Conservation (phyloP, 30 jellyfish, hydroid and myxozoan species). For the Morbakka virulenta region DNA sequence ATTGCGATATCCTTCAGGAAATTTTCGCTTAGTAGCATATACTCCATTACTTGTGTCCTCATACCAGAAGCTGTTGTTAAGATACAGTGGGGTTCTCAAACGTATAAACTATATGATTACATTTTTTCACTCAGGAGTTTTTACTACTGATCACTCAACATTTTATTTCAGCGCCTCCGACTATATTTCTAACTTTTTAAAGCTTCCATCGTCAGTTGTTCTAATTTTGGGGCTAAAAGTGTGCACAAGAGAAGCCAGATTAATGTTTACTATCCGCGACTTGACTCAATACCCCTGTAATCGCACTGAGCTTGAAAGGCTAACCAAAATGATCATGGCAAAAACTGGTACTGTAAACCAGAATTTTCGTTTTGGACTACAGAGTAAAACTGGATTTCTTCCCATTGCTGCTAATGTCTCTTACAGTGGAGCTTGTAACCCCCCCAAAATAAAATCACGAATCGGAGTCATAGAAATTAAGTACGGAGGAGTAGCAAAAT, state of each 20-base stretch:
- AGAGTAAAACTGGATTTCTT: neutral
- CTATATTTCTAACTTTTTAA: neutral
- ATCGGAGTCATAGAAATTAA: slow-evolving; percentile 53
- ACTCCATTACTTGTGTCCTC: slow-evolving; percentile 38
- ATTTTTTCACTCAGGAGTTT: neutral
- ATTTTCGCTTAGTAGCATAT: slow-evolving; percentile 36
- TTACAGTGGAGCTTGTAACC: slow-evolving; percentile 33
- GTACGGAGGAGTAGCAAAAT: slow-evolving; percentile 55
- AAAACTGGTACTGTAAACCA: slow-evolving; percentile 29
- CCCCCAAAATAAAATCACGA: slow-evolving; percentile 43
- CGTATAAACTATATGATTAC: neutral
- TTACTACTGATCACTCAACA: neutral
- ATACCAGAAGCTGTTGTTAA: slow-evolving; percentile 30
- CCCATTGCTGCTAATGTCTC: slow-evolving; percentile 3
- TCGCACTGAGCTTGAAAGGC: neutral
- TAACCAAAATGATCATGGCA: neutral
- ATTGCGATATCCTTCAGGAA: neutral
- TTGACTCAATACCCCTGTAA: neutral
- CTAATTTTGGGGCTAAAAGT: neutral
- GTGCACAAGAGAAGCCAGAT: neutral
- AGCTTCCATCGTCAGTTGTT: neutral
- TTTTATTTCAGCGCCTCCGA: neutral
- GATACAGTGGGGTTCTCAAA: neutral
- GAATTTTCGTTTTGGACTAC: slow-evolving; percentile 2
- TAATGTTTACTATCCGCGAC: neutral